These are phyloP conservation scores for Podarcis cretensis DNA, from an alignment of 2,113 vertebrate species.

Conservation along the genomic window DNA sequence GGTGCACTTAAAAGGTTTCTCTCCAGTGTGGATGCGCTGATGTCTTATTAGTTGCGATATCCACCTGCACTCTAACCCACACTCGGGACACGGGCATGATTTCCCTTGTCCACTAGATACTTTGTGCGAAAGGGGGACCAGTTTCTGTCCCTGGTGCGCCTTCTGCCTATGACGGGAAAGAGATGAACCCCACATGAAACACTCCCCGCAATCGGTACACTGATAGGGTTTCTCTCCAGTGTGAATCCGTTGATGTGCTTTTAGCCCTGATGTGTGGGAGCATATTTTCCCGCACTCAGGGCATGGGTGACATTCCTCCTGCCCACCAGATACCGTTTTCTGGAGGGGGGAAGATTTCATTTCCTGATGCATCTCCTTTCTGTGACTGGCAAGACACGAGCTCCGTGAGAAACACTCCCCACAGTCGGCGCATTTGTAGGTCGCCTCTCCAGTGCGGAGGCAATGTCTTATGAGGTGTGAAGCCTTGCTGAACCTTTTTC, in stretches of 20 bases:
- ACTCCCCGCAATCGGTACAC: neutral
- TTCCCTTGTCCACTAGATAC: neutral
- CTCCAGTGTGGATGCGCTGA: neutral
- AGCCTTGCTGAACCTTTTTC: neutral
- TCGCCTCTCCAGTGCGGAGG: neutral
- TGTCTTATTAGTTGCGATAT: neutral
- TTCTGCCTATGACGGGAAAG: neutral
- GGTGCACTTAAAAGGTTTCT: neutral
- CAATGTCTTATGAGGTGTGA: neutral
- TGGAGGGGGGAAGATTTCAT: neutral
- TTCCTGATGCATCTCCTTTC: neutral
- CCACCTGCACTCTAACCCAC: neutral
- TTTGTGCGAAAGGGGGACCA: neutral
- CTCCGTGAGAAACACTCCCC: too few relatives aligned
- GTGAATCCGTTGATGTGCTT: neutral
- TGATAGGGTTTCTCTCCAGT: neutral
- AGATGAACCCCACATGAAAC: neutral
- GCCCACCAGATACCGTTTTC: too few relatives aligned
- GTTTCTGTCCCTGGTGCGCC: neutral
- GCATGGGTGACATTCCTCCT: neutral
- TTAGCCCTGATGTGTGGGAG: neutral
- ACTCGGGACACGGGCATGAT: neutral
- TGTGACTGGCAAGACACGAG: neutral
- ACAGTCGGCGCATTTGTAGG: neutral
- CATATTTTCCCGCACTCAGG: neutral